Percentiles rank a stretch among this genome's conserved stretches.
These are phyloP conservation scores for Seira sanloemensis DNA, from an alignment of 2,888 invertebrate species.

Conservation along the genomic window DNA sequence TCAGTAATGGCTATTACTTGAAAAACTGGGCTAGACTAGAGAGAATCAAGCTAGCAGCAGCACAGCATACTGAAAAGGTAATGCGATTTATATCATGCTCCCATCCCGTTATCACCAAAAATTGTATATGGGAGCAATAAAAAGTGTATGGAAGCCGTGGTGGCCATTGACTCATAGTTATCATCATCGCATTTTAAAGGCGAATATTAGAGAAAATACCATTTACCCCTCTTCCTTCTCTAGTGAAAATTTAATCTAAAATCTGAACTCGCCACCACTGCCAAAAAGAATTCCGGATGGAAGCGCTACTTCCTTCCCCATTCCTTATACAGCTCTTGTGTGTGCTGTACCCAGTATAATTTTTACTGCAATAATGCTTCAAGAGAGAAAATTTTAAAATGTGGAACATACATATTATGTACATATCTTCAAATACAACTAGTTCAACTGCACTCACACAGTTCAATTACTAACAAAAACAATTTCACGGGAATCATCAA, in stretches of 20 bases:
- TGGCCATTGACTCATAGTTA: slow-evolving; percentile 19
- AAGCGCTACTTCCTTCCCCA: not conserved
- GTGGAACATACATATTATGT: too few relatives aligned
- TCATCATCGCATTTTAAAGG: slow-evolving; percentile 6
- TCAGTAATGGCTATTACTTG: not conserved
- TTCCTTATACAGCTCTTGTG: too few relatives aligned
- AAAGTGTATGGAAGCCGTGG: slow-evolving; percentile 18
- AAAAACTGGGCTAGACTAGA: not conserved
- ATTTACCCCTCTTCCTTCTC: not conserved
- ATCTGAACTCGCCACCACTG: slow-evolving; percentile 43
- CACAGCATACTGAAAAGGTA: not conserved
- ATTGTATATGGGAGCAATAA: slow-evolving; percentile 17
- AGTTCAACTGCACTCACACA: too few relatives aligned
- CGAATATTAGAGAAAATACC: not conserved
- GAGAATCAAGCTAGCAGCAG: too few relatives aligned
- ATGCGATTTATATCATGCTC: too few relatives aligned
- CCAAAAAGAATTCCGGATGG: slow-evolving; percentile 35
- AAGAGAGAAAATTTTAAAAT: too few relatives aligned
- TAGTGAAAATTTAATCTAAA: slow-evolving; percentile 53
- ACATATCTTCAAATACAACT: too few relatives aligned
- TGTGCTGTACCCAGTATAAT: too few relatives aligned
- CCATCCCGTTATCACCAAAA: too few relatives aligned
- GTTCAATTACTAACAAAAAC: too few relatives aligned
- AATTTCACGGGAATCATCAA: too few relatives aligned
- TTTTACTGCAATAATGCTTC: too few relatives aligned